Conservation (phyloP, 2,797 vertebrate genomes). For the Sparidentex hasta region DNA sequence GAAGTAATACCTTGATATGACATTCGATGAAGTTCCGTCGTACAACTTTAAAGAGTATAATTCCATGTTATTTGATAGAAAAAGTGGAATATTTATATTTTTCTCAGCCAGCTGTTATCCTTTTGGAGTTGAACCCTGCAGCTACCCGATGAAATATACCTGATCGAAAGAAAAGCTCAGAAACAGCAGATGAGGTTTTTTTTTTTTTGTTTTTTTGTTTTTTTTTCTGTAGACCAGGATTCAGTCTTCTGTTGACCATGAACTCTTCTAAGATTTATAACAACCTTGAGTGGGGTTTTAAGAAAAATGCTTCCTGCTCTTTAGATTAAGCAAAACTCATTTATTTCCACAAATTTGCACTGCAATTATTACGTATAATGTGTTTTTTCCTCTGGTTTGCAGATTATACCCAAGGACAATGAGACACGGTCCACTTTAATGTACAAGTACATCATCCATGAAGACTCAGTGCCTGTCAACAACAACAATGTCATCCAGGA, state of each 20-base stretch:
- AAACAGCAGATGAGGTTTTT: not conserved
- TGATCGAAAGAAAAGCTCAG: not conserved
- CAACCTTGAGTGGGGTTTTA: accelerated
- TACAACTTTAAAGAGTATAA: not conserved
- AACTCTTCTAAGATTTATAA: no score
- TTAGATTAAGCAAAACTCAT: not conserved
- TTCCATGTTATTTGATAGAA: not conserved
- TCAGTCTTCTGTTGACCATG: no score
- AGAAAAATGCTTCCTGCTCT: not conserved
- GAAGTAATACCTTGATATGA: not conserved
- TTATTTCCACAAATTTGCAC: slow-evolving; percentile 7
- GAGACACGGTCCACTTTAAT: slow-evolving; percentile 93
- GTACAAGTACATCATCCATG: slow-evolving; percentile 97
- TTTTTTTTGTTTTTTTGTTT: no score
- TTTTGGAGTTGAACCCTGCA: not conserved
- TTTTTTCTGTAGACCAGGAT: no score
- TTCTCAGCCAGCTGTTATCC: not conserved
- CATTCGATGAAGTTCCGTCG: no score
- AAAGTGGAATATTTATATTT: not conserved
- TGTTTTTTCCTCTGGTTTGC: slow-evolving; percentile 7
- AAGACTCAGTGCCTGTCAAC: slow-evolving; percentile 95
- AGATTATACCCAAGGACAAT: slow-evolving; percentile 97
- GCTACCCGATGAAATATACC: not conserved
- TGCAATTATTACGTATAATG: not conserved
- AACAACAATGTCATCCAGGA: slow-evolving; percentile 98